These are phyloP conservation scores for Halictus rubicundus DNA, from an alignment of 1,140 invertebrate genomes.

Conservation along the genomic window DNA sequence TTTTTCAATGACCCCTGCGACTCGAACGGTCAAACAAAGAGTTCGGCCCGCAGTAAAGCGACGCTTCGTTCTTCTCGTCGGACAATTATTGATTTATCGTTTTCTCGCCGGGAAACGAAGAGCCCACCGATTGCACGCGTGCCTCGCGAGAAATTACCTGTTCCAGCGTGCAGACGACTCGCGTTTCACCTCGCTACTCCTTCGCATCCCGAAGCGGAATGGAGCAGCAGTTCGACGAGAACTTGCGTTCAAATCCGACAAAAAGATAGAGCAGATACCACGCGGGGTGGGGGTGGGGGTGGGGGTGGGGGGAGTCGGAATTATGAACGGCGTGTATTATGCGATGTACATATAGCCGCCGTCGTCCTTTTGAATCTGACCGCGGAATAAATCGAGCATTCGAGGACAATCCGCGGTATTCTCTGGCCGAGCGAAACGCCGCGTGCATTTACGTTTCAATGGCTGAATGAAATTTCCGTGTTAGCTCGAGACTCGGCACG, in stretches of 20 bases:
- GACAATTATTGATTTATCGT: neutral
- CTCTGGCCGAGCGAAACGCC: conserved; percentile 21
- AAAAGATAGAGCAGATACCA: neutral
- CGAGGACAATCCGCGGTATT: conserved; percentile 35
- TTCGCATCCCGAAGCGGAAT: too few species aligned
- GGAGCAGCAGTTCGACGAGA: neutral
- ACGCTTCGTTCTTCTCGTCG: neutral
- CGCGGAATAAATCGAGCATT: conserved; percentile 39
- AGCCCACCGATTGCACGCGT: neutral
- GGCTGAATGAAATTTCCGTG: conserved; percentile 42
- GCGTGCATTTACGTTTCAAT: conserved; percentile 44
- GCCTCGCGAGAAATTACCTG: neutral
- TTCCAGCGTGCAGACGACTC: too few species aligned
- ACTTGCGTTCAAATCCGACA: conserved; percentile 25
- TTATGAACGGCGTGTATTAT: conserved; percentile 10
- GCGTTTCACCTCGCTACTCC: too few species aligned
- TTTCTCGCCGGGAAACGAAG: neutral
- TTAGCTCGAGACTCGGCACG: neutral
- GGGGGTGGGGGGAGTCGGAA: neutral
- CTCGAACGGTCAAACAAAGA: too few species aligned
- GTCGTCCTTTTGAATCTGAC: conserved; percentile 14
- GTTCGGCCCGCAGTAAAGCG: neutral
- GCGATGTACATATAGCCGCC: conserved; percentile 5
- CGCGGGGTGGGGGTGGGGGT: too few species aligned
- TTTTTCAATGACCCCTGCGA: too few species aligned